Evolutionary conservation across 2,888 invertebrate genomes (phyloP), one percentile per base, ranked within the genome.

Genomic region (Stegophylla sp.): DNA sequence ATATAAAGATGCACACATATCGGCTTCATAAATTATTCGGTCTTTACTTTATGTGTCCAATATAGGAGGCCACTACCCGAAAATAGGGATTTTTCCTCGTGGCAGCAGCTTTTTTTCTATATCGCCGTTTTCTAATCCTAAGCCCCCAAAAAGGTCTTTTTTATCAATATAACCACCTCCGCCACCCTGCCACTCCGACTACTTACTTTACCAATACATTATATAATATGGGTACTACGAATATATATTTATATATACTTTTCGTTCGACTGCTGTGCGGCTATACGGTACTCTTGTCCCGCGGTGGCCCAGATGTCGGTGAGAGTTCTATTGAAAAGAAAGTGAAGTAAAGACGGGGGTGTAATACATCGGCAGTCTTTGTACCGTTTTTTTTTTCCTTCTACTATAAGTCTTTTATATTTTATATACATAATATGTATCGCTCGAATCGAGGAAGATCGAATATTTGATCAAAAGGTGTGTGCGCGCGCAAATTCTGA

Each of bases 381-480:
- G 67, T 59, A 28, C 17, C 10, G n/a, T 48, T 59, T 66, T 64
- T 64, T 61, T 61, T 53, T 48, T 34, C 28, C n/a, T 74, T 64
- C 34, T 51, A 45, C 71, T 48, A 41, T 51, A 63, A 71, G 12
- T 59, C 79, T 51, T 71, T 71, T 71, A 51, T 79, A 79, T 63
- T 77, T 67, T 56, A 59, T 63, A 59, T 63, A 48, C n/a, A n/a
- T n/a, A n/a, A n/a, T 74, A 63, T 63, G 64, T 51, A 64, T 53
- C 34, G 64, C 64, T 17, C 23, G 64, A 66, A 53, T 41, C 43
- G 53, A 41, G 17, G 28, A 59, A 63, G 69, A 71, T 71, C 69
- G 79, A 79, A 79, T 79, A 79, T 69, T 79, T 61, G 71, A 79
- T 79, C 79, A 79, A 79, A 77, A 79, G 71, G 59, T 41, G 45